These are phyloP conservation scores for Acipenser ruthenus DNA, from an alignment of 2,797 vertebrate species.

Conservation along the genomic window DNA sequence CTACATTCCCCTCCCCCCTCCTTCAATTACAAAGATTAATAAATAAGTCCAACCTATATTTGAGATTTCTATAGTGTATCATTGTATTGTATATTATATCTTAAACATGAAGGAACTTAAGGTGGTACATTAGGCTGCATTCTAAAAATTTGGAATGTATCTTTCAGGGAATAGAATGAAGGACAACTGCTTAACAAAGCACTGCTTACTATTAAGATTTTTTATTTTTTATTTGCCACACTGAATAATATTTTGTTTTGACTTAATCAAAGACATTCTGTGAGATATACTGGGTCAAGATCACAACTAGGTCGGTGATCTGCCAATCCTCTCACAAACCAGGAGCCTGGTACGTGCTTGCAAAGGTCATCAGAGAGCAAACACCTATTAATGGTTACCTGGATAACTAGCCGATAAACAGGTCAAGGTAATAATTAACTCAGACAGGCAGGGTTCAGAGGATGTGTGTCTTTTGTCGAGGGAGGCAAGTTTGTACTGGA, in stretches of 20 bases:
- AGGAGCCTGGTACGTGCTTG: conserved; percentile 70
- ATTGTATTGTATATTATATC: no score
- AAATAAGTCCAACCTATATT: no score
- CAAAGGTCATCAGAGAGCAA: conserved; percentile 94
- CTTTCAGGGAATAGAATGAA: no score
- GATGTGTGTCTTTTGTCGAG: conserved; percentile 52
- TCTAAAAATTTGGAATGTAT: no score
- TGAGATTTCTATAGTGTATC: no score
- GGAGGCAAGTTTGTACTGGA: conserved; percentile 46
- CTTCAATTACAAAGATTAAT: no score
- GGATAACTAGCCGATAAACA: conserved; percentile 86
- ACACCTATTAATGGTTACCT: conserved; percentile 99
- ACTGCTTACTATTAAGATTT: no score
- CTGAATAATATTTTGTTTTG: neutral
- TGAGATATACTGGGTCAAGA: conserved; percentile 29
- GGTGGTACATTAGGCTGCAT: no score
- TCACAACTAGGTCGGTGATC: conserved; percentile 34
- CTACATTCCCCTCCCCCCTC: no score
- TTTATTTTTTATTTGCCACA: no score
- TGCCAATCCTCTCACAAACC: conserved; percentile 48
- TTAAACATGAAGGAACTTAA: no score
- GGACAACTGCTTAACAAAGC: no score
- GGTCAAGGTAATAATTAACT: conserved; percentile 97
- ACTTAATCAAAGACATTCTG: conserved; percentile 1
- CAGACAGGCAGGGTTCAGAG: conserved; percentile 57